Evolutionary conservation across 2,888 invertebrate species (phyloP).

Genomic region (Saturnia japonica): DNA sequence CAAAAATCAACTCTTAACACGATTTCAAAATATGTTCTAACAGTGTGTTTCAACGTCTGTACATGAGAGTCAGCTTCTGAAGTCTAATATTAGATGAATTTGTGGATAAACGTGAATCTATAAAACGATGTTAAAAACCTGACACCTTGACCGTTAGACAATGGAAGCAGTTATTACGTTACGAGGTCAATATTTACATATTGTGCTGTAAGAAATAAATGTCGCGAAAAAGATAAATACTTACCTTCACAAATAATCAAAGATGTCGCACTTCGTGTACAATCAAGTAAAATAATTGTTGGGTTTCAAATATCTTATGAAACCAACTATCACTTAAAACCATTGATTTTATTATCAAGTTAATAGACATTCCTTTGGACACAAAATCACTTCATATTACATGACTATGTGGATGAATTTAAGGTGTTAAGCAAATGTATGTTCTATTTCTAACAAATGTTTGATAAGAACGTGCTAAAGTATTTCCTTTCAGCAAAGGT

Average conservation of each 20-base stretch:
- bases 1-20: too few relatives aligned
- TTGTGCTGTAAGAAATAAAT: slow-evolving; percentile 5
- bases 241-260: background rate
- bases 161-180: background rate
- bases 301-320: background rate
- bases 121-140: background rate
- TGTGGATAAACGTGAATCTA: background rate
- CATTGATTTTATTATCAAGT: background rate
- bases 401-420: background rate
- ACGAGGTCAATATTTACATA: slow-evolving; percentile 6
- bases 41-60: too few relatives aligned
- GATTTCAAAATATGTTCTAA: too few relatives aligned
- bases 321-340: background rate
- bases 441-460: too few relatives aligned
- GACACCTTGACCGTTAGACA: background rate
- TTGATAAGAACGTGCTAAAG: too few relatives aligned
- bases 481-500: too few relatives aligned
- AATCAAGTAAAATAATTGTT: background rate
- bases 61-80: too few relatives aligned
- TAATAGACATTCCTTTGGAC: background rate
- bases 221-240: slow-evolving; percentile 1
- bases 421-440: background rate
- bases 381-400: background rate
- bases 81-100: too few relatives aligned
- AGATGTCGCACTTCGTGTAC: slow-evolving; percentile 7